Base-by-base conservation (phyloP, 2,113 vertebrate genomes). In the Physeter macrocephalus region DNA sequence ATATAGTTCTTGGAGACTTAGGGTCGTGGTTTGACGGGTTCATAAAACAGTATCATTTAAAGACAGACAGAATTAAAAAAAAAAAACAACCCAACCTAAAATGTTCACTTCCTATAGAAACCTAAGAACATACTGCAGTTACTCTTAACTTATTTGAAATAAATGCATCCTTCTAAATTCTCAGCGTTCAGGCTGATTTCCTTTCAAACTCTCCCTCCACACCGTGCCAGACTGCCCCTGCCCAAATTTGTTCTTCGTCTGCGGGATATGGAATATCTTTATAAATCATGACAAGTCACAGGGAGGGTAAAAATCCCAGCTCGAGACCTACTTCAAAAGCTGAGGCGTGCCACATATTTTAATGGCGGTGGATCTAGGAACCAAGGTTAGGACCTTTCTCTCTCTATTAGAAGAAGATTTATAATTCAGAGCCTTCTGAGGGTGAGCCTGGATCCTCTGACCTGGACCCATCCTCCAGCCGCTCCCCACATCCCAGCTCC, bases 201-300 rank as follows among this genome's bases (percentile, higher is more conserved):
- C 61, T 94, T 89, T 71, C 14, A 78, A 57, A 31, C 36, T 80
- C 49, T 84, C 20, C 34, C 64, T 52, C 17, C 10, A 46, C 31
- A 5, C 31, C 6, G 2, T 25, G 36, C 89, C 91, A 96, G 43
- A 89, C 15, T 15, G 5, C 57, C 86, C 57, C 78, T 82, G 64
- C 87, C 71, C 41, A 36, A n/a, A 71, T 78, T 80, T 39, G 36
- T 75, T 77, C 94, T 95, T 62, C 12, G 57, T 82, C 93, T 74
- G n/a, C 0, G 8, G 95, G 85, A 61, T 92, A 71, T 27, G 61
- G 82, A 83, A 82, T 69, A 75, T 86, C 88, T 83, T 81, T 93
- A 83, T 94, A 93, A 95, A 97, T 97, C 93, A 77, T 57, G 92
- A 59, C 93, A 85, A 67, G 59, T 82, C 83, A 71, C 41, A 52